A percentile compares a stretch with the other conserved stretches of the same genome.
These are phyloP conservation scores for Scopus umbretta DNA, from an alignment of 2,113 vertebrate species.

Conservation along the genomic window DNA sequence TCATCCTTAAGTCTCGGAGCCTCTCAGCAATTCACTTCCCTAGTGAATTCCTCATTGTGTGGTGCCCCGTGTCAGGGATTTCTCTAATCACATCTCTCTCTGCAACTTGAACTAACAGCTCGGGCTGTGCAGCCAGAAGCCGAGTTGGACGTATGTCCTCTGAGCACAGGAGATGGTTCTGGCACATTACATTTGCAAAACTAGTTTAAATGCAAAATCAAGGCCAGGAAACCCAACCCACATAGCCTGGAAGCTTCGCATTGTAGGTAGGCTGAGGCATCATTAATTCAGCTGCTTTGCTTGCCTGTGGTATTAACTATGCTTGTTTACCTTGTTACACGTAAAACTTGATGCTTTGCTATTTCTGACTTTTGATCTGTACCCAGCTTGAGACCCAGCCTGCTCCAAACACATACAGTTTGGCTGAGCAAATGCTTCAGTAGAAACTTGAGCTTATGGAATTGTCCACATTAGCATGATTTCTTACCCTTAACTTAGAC, in stretches of 20 bases:
- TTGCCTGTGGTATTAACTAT: neutral
- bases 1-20: neutral
- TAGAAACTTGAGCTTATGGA: neutral
- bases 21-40: neutral
- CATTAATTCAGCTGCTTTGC: neutral
- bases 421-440: neutral
- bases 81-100: neutral
- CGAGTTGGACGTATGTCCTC: neutral
- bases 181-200: neutral
- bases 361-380: neutral
- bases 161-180: neutral
- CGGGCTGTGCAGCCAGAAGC: neutral
- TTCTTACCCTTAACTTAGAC: neutral
- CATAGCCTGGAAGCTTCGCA: neutral
- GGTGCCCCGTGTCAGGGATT: neutral
- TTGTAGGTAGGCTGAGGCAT: neutral
- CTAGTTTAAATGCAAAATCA: neutral
- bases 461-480: neutral
- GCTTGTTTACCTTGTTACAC: neutral
- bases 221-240: slow-evolving; percentile 10
- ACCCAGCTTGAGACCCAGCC: neutral
- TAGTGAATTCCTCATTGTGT: accelerated
- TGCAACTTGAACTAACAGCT: neutral
- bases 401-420: neutral
- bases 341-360: slow-evolving; percentile 19